phyloP scores from a whole-genome alignment of 2,113 vertebrate species.

The Paradoxurus hermaphroditus region DNA sequence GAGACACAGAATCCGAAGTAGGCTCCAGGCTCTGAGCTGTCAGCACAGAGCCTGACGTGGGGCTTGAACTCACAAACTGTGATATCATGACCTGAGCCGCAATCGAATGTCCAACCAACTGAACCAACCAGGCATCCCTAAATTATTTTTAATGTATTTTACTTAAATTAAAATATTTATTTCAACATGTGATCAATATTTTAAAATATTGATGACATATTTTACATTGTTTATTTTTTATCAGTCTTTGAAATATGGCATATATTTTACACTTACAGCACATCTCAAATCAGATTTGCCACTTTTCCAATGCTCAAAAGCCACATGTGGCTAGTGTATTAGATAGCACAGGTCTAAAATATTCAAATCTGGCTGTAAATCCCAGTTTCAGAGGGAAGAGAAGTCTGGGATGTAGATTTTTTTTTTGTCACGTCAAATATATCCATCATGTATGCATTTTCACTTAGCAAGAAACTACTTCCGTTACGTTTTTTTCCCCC shows the following conservation, averaged over 20 bases:
- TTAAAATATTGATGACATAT: neutral
- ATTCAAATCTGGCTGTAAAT: neutral
- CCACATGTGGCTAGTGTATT: neutral
- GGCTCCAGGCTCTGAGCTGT: too few species aligned
- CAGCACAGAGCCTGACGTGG: too few species aligned
- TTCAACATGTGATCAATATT: neutral
- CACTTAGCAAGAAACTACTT: neutral
- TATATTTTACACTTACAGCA: neutral
- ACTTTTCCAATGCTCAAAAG: neutral
- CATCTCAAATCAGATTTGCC: neutral
- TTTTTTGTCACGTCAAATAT: neutral
- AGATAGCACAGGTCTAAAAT: neutral
- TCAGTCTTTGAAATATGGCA: neutral
- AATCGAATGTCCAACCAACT: too few species aligned
- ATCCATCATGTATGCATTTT: neutral
- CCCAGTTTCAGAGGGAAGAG: neutral
- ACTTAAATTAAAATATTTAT: conserved; percentile 6
- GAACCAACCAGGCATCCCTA: neutral
- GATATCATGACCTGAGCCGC: too few species aligned
- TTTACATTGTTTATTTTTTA: neutral
- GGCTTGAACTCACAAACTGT: too few species aligned
- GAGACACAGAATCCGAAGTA: too few species aligned
- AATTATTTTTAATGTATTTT: neutral
- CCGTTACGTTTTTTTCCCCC: neutral
- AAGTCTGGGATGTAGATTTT: neutral